These are phyloP conservation scores for Centropristis striata DNA, from an alignment of 2,113 vertebrate species.

Conservation along the genomic window DNA sequence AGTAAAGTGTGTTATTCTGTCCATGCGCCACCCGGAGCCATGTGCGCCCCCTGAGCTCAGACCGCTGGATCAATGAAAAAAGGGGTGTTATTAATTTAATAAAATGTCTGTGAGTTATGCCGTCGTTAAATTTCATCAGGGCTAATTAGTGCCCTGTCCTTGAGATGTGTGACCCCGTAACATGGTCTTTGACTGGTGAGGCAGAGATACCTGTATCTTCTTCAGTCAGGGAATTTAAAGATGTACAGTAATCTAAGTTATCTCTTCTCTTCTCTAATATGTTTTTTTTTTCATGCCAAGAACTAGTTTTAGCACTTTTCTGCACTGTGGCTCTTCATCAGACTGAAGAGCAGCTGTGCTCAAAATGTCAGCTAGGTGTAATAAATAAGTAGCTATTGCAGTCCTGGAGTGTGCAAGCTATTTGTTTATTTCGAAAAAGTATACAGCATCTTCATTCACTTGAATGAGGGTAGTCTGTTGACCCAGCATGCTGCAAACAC, in stretches of 20 bases:
- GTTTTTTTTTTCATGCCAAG: neutral
- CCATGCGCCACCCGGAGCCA: slow-evolving; percentile 9
- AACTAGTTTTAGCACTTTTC: neutral
- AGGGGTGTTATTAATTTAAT: slow-evolving; percentile 60
- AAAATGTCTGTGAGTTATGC: slow-evolving; percentile 57
- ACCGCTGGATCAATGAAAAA: slow-evolving; percentile 43
- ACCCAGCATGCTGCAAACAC: neutral
- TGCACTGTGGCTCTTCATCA: neutral
- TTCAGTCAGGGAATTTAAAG: neutral
- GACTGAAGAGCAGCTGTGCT: neutral
- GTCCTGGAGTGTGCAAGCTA: too few species aligned
- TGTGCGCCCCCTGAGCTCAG: slow-evolving; percentile 8
- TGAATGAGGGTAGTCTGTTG: neutral
- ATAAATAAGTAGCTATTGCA: too few species aligned
- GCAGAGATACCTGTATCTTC: neutral
- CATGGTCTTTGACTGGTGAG: neutral
- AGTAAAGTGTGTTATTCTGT: slow-evolving; percentile 10
- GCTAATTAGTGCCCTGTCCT: slow-evolving; percentile 66
- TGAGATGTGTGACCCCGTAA: slow-evolving; percentile 51
- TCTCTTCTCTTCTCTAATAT: too few species aligned
- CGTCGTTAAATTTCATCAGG: slow-evolving; percentile 57
- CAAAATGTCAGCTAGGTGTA: too few species aligned
- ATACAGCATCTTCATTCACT: neutral
- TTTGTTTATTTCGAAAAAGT: neutral
- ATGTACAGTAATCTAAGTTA: neutral